phyloP scores from a whole-genome alignment of 2,113 vertebrate genomes.

The Octodon degus region DNA sequence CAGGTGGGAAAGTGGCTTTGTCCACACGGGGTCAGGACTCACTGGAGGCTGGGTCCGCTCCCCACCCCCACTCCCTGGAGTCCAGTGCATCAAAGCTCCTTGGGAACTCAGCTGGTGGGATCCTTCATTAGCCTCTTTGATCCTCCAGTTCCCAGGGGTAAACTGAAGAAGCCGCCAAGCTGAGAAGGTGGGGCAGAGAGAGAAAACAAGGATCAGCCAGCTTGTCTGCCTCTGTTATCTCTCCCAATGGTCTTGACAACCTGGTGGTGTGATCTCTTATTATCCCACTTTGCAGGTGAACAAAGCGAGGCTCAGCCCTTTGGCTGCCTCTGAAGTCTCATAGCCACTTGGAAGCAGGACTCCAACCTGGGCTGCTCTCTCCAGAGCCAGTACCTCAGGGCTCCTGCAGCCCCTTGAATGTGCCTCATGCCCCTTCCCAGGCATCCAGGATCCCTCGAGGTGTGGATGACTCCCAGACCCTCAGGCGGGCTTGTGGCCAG shows the following conservation, averaged over 20 bases:
- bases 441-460: background rate
- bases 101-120: conserved; percentile 50
- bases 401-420: background rate
- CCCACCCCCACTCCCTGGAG: background rate
- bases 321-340: background rate
- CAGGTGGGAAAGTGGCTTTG: background rate
- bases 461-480: background rate
- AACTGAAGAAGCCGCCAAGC: conserved; percentile 37
- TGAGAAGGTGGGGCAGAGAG: background rate
- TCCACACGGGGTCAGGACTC: background rate
- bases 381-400: fast-evolving
- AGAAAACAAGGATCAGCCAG: background rate
- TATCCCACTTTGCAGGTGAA: background rate
- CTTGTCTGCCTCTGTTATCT: background rate
- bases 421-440: background rate
- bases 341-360: background rate
- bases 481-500: background rate
- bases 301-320: background rate
- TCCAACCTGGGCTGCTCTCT: fast-evolving
- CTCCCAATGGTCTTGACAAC: background rate
- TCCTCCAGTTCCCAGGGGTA: background rate
- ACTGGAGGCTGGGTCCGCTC: no score
- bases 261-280: background rate
- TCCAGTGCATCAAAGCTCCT: background rate
- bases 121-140: conserved; percentile 51